Evolutionary conservation across 2,888 invertebrate genomes (phyloP).

Genomic region (Microlaimidae sp.): DNA sequence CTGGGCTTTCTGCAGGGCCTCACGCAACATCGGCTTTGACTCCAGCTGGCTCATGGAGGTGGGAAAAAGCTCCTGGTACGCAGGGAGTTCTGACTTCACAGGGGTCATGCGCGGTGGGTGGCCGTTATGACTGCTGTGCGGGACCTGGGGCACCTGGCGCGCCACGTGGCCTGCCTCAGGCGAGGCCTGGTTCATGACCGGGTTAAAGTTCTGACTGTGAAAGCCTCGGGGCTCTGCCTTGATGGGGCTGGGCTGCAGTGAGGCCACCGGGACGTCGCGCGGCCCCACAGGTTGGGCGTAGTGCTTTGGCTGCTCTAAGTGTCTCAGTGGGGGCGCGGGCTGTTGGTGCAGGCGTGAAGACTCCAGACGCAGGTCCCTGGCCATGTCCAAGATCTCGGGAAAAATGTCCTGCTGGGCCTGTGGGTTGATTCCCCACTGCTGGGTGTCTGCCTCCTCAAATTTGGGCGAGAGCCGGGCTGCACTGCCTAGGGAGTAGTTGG

Average conservation of each 20-base stretch:
- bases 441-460: not conserved
- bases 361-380: no score
- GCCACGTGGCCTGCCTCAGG: no score
- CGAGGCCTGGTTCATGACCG: no score
- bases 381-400: no score
- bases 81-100: constrained; percentile 2
- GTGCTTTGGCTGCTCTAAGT: no score
- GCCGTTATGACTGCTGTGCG: not conserved
- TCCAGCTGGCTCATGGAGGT: not conserved
- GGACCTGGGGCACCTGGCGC: no score
- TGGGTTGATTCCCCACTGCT: not conserved
- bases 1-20: not conserved
- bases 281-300: no score
- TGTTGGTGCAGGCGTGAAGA: no score
- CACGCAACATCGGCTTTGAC: constrained; percentile 1
- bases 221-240: not conserved
- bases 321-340: no score
- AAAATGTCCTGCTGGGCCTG: no score
- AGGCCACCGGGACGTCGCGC: not conserved
- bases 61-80: constrained; percentile 10
- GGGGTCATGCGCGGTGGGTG: no score
- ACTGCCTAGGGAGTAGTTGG: constrained; percentile 11
- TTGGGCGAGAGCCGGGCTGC: not conserved
- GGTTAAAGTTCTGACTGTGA: no score
- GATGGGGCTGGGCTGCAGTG: not conserved